Base-by-base conservation (phyloP, 2,797 vertebrate genomes). In the Cyclura pinguis region DNA sequence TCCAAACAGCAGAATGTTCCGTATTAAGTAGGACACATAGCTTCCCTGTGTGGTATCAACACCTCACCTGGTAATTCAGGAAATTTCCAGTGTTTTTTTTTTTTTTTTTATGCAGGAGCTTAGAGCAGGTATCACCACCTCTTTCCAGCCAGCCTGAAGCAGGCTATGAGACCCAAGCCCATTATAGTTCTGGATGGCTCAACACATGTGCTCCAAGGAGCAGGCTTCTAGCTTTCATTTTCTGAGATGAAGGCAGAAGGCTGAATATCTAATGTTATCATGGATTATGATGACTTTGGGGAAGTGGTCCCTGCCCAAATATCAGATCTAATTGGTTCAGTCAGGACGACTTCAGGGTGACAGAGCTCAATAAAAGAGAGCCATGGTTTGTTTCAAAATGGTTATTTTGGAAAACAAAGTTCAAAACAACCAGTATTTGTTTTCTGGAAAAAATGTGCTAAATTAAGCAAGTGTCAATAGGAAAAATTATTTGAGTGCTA, bases 401-500 rank as follows among this genome's bases (percentile, higher is more conserved):
- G 64, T 74, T 2, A 50, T 87, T 82, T 20, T 86, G 38, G 73
- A 22, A 38, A 57, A 67, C 38, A 42, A 74, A 55, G 92, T 42
- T 72, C 22, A 24, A 24, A 47, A 91, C 72, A 86, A 35, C 90
- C 76, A 82, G 88, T 80, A 91, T 89, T 80, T 86, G 3, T 20
- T 85, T 67, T 78, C 84, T 91, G 76, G 22, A 12, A 18, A 42
- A 94, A 88, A 84, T 42, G 8, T 84, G 76, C 80, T 93, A 95
- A 93, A 93, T 90, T 77, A 91, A 85, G 88, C 74, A 67, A 90
- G 1, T 90, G 80, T 91, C 80, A 91, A 88, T 88, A 91, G 72
- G 64, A 78, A 22, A 93, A 90, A 91, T 67, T 74, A 93, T 35
- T 88, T 42, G 22, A 91, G 77, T 12, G 4, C 64, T 0, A 81